These are phyloP conservation scores for Indicator indicator DNA, from an alignment of 2,113 vertebrate species.

Conservation along the genomic window DNA sequence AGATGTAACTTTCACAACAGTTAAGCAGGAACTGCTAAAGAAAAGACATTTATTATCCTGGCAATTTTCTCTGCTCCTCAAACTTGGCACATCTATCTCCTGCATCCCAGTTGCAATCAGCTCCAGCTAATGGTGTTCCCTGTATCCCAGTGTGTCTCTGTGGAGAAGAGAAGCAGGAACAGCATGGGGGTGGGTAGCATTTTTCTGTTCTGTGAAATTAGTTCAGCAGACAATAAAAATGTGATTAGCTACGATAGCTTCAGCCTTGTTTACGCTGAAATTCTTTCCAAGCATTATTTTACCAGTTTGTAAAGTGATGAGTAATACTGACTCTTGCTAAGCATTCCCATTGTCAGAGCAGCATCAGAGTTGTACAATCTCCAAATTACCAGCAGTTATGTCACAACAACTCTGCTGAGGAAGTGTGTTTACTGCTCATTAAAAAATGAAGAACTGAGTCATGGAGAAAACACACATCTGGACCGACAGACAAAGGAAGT, in stretches of 20 bases:
- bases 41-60: slow-evolving; percentile 1
- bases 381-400: background rate
- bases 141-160: background rate
- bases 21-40: background rate
- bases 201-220: background rate
- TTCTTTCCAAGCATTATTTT: background rate
- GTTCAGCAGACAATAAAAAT: background rate
- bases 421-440: slow-evolving; percentile 3
- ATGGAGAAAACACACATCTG: fast-evolving
- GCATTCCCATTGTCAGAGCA: background rate
- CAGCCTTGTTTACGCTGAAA: background rate
- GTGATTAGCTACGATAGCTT: background rate
- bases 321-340: background rate
- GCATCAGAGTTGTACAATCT: background rate
- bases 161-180: background rate
- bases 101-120: background rate
- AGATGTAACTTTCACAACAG: background rate
- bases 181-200: background rate
- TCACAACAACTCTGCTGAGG: background rate
- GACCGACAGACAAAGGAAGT: background rate
- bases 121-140: background rate
- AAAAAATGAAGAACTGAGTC: background rate
- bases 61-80: background rate
- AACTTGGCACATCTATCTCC: background rate
- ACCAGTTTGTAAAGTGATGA: background rate